Conservation (phyloP, 2,113 vertebrate genomes). For the Marcusenius ussheri region DNA sequence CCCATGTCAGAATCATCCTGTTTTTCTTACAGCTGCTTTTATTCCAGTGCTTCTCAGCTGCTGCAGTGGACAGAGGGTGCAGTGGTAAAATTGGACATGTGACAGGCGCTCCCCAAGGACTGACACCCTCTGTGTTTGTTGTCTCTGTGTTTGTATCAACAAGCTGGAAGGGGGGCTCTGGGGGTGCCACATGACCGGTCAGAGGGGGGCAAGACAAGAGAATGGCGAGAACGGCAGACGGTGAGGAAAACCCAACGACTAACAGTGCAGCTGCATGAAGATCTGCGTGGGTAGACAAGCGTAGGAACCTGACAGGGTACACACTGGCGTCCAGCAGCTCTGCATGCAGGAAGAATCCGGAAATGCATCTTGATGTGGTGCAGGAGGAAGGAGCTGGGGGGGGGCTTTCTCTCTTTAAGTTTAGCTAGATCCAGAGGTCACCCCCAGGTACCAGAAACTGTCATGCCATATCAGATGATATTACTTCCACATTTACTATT, state of each 20-base stretch:
- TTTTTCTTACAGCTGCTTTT: slow-evolving; percentile 2
- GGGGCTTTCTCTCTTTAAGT: neutral
- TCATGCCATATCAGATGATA: neutral
- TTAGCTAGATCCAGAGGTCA: neutral
- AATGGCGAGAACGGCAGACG: neutral
- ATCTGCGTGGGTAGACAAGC: neutral
- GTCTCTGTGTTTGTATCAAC: slow-evolving; percentile 25
- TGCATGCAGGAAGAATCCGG: neutral
- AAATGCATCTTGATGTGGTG: neutral
- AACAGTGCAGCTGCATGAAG: neutral
- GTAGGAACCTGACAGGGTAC: neutral
- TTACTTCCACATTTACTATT: neutral
- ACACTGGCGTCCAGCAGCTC: neutral
- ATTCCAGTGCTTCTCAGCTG: slow-evolving; percentile 25
- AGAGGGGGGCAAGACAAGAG: neutral
- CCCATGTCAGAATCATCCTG: neutral
- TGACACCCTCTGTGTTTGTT: no score
- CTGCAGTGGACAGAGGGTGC: slow-evolving; percentile 25
- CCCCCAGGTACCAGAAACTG: neutral
- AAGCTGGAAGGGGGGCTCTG: neutral
- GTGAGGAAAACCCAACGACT: neutral
- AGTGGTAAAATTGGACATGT: slow-evolving; percentile 38
- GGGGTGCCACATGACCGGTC: neutral
- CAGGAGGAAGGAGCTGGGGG: neutral
- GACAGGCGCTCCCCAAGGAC: slow-evolving; percentile 22